Evolutionary conservation across 1,140 invertebrate species (phyloP), one percentile per base, ranked within the genome.

Genomic region (Cataglyphis hispanica): DNA sequence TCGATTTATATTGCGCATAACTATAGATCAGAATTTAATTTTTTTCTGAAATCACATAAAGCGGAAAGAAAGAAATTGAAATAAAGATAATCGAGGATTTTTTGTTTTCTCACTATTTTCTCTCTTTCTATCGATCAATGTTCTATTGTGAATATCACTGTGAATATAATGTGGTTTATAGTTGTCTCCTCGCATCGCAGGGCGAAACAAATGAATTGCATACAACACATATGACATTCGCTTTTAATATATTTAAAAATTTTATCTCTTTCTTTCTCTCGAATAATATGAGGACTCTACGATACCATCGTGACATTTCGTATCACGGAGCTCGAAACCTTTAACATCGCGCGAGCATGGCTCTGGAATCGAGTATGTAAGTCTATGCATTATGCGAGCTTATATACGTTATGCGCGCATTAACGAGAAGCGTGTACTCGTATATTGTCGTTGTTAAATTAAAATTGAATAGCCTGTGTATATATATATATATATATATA

Each of bases 251-350:
- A 43, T 81, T 46, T 46, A 72, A 40, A 31, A 31, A 40, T 40
- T 40, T 60, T 67, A 70, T 83, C 40, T 11, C 40, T 43, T 83
- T 11, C 40, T 43, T 83, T 60, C 43, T 83, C 37, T 40, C 66
- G 81, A 72, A 84, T 75, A 85, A 89, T 87, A 85, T 86, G 50
- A 43, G 58, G 60, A 69, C 31, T 53, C n/a, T 31, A 10, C 67
- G 69, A 81, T 87, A 70, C 46, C 27, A 37, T 81, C 77, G 75
- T 87, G 85, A 87, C 89, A 90, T 90, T 91, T 89, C 81, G 85
- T 81, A 83, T 85, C 87, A 63, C 86, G 89, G 66, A 63, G 19
- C 16, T 64, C 27, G 61, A 63, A 85, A 86, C 87, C 83, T 91
- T 91, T 87, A 88, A 78, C 74, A 60, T 88, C 70, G 61, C 43